Conservation (phyloP, 2,888 invertebrate species). For the Brachycybe producta region DNA sequence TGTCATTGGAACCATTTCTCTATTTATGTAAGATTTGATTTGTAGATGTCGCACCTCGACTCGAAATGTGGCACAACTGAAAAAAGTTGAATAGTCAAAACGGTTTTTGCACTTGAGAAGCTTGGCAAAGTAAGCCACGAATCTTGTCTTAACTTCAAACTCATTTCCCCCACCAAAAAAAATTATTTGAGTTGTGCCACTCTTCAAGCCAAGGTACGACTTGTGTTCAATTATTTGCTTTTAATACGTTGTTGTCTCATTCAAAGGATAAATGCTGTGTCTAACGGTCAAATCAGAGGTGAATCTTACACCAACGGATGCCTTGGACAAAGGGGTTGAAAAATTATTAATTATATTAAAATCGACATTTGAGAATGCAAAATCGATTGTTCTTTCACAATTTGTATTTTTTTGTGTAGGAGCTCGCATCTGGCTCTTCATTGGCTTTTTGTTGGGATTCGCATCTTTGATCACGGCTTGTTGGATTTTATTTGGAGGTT, state of each 20-base stretch:
- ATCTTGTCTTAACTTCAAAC: no score
- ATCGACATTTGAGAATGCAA: neutral
- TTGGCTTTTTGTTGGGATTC: slow-evolving; percentile 94
- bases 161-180: no score
- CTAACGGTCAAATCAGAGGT: slow-evolving; percentile 81
- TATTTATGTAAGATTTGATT: slow-evolving; percentile 78
- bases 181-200: no score
- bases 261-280: slow-evolving; percentile 76
- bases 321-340: slow-evolving; percentile 60
- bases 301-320: slow-evolving; percentile 73
- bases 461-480: slow-evolving; percentile 88
- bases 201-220: no score
- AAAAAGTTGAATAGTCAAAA: no score
- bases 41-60: slow-evolving; percentile 14
- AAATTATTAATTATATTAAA: neutral
- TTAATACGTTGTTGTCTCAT: slow-evolving; percentile 16
- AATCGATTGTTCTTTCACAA: neutral
- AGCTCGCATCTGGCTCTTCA: slow-evolving; percentile 83
- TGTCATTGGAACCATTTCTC: slow-evolving; percentile 80
- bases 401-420: slow-evolving; percentile 16
- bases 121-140: no score
- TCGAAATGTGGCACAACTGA: neutral
- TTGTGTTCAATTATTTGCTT: slow-evolving; percentile 4
- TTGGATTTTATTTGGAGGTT: slow-evolving; percentile 89
- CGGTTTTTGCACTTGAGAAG: no score